Conservation (phyloP, 2,888 invertebrate species). For the Rhogogaster chlorosoma region DNA sequence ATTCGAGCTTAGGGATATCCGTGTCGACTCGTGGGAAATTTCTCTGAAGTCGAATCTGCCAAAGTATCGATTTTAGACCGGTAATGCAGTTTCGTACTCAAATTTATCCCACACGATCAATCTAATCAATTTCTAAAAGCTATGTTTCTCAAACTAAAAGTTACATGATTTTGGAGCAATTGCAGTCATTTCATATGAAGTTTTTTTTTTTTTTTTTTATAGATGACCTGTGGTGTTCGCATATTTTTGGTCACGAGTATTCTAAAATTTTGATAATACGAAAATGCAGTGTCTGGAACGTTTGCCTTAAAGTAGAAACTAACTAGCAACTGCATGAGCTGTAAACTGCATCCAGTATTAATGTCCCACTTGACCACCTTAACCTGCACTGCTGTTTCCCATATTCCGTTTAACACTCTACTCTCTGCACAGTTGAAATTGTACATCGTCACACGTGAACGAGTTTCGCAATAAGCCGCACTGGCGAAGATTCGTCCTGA, state of each 20-base stretch:
- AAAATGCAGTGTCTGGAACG: not conserved
- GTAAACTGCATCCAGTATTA: constrained; percentile 37
- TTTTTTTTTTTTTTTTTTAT: not conserved
- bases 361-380: constrained; percentile 26
- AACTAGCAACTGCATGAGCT: constrained; percentile 22
- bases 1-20: not conserved
- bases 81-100: not conserved
- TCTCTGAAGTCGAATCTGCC: not conserved
- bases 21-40: not conserved
- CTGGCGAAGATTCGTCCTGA: constrained; percentile 5
- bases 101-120: not conserved
- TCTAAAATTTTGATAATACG: not conserved
- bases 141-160: too few species aligned
- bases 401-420: constrained; percentile 37
- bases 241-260: not conserved
- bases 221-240: too few species aligned
- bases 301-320: constrained; percentile 26
- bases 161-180: not conserved
- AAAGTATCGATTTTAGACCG: not conserved
- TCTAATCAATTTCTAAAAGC: not conserved
- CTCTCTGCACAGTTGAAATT: constrained; percentile 36
- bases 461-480: constrained; percentile 34
- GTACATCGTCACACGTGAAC: constrained; percentile 38
- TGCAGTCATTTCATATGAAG: not conserved
- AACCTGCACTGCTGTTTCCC: constrained; percentile 12